Base-by-base conservation (phyloP, 37 sponge, comb jelly and placozoan species). In the Haliclona indistincta region DNA sequence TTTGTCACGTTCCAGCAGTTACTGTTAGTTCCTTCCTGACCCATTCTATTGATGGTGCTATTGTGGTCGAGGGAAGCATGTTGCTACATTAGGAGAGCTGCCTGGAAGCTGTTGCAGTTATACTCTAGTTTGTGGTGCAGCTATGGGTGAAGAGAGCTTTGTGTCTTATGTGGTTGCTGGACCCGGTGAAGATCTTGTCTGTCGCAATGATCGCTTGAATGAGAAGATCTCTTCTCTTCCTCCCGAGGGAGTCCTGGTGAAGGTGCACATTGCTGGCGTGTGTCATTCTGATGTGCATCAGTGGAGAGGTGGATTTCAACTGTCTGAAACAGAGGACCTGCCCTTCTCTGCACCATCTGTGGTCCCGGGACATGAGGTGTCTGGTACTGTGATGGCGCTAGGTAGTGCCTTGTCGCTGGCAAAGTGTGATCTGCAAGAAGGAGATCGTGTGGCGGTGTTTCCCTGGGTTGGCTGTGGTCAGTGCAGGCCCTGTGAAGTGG, bases 311-410 rank as follows among this genome's bases (percentile, higher is more conserved):
- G 60, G 60, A 20, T 58, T 25, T 20, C 60, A 26, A 6, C 28
- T 58, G 6, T 58, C 60, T 7, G 60, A 58, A 6, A n/a, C 60
- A 25, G 60, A 63, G 23, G 42, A 64, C 4, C 26, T 77, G 15
- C 29, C 19, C 36, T 78, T 67, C 51, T 19, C 68, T 55, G 68
- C 36, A 3, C 38, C 68, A 20, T 77, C 84, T 20, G 60, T 51
- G 3, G 77, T 76, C 26, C 84, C 84, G 35, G 84, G 84, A 8
- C 84, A 83, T 25, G 84, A 83, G 77, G 56, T 75, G 38, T 67
- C 77, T 19, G 84, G 84, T 40, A 7, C 32, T 5, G 77, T 83
- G 2, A 44, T 75, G 35, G 36, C 43, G 10, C 8, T 83, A 33
- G 84, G 84, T 10, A 38, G 3, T 20, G 44, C 30, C 8, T 64